Base-by-base conservation (phyloP, 64 coral and sea anemone genomes). In the Astreopora myriophthalma region DNA sequence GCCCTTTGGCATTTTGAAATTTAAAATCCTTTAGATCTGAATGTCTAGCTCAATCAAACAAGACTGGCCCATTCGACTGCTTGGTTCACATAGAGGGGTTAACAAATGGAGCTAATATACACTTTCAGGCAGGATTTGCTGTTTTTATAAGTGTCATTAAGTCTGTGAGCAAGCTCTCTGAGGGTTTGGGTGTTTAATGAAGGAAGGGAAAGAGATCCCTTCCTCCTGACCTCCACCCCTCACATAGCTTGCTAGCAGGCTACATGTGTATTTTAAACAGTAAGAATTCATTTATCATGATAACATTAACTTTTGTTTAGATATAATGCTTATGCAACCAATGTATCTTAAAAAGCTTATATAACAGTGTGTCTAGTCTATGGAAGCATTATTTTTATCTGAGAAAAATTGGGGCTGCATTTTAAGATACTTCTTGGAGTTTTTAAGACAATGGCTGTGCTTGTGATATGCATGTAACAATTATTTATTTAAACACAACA, bases 311-410 rank as follows among this genome's bases (percentile, higher is more conserved):
- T 55, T 55, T 19, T 55, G 40, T 55, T 44, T 16, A 55, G 51
- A 55, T 55, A 55, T 55, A 55, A 55, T 55, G 51, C 51, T 55
- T 55, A 29, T 71, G 67, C 67, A 71, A 32, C n/a, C 17, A 71
- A 3, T 71, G n/a, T 29, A 71, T 71, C 25, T 71, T 71, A n/a
- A 27, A 19, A 23, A 23, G 40, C 40, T 67, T 27, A 80, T 80
- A 10, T 49, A 80, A 80, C 79, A 58, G 48, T 83, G 79, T 83
- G 31, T 83, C 79, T 61, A 83, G 79, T 83, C 46, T 57, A 83
- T 8, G n/a, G 44, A 83, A 52, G 79, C 46, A 83, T 83, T 52
- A 52, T 44, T 83, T 49, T 83, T 52, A 27, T 29, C 28, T 23
- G 27, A 9, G 17, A 60, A 58, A 33, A 33, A n/a, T n/a, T n/a